Percentiles rank a stretch among this genome's conserved stretches.
Evolutionary conservation across 2,113 vertebrate genomes (phyloP).

Genomic region (Pituophis catenifer): DNA sequence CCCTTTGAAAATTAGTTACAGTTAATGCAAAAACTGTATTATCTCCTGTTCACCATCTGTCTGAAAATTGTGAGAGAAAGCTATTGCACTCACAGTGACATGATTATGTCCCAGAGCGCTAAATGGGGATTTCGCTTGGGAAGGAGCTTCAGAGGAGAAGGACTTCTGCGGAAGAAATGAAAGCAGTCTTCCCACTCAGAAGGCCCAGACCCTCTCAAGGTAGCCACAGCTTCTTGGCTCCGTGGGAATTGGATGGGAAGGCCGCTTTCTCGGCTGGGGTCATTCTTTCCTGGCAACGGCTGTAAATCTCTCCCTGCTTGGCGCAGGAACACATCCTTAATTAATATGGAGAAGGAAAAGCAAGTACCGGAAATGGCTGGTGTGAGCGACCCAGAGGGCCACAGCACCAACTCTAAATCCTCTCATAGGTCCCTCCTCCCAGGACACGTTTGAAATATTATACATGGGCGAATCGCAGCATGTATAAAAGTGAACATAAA

Average conservation of each 20-base stretch:
- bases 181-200: neutral
- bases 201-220: neutral
- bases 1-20: neutral
- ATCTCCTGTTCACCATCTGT: neutral
- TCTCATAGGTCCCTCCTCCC: slow-evolving; percentile 69
- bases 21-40: neutral
- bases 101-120: neutral
- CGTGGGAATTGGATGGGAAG: neutral
- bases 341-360: slow-evolving; percentile 35
- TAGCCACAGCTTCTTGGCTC: neutral
- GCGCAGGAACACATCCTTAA: neutral
- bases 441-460: slow-evolving; percentile 68
- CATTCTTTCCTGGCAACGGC: neutral
- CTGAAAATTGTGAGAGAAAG: neutral
- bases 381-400: slow-evolving; percentile 62
- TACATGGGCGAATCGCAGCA: slow-evolving; percentile 61
- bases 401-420: slow-evolving; percentile 68
- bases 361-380: slow-evolving; percentile 39
- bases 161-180: neutral
- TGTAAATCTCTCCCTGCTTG: neutral
- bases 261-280: neutral
- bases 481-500: slow-evolving; percentile 47
- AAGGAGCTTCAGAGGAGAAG: neutral
- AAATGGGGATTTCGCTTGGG: neutral
- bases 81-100: neutral